phyloP scores from a whole-genome alignment of 2,888 invertebrate genomes.

The Limnephilus auricula region DNA sequence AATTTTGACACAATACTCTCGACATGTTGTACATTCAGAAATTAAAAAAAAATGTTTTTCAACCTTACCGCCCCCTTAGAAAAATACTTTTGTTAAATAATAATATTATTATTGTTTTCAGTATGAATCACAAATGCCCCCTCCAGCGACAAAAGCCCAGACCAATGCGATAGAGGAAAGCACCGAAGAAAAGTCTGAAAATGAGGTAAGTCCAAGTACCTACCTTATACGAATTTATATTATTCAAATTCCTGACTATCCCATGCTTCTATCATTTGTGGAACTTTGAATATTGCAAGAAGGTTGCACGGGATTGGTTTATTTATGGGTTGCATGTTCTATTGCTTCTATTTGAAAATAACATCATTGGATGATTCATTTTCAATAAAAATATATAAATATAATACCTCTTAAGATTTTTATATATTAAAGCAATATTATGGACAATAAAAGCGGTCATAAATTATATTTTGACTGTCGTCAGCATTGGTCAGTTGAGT shows the following conservation, averaged over 20 bases:
- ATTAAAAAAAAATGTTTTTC: too few species aligned
- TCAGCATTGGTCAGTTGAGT: not conserved
- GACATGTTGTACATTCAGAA: too few species aligned
- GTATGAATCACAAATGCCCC: constrained; percentile 54
- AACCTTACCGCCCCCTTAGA: too few species aligned
- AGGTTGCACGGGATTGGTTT: too few species aligned
- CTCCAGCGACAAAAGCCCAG: not conserved
- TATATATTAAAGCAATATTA: not conserved
- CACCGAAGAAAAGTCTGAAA: not conserved
- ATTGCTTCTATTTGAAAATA: not conserved
- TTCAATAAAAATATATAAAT: too few species aligned
- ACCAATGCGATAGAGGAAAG: not conserved
- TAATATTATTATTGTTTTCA: constrained; percentile 25
- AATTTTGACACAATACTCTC: too few species aligned
- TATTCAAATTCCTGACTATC: not conserved
- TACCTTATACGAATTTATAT: not conserved
- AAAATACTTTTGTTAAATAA: too few species aligned
- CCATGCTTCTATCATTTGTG: not conserved
- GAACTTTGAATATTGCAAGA: not conserved
- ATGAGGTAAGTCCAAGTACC: not conserved
- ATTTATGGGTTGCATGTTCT: not conserved
- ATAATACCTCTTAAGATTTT: not conserved
- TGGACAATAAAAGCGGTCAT: not conserved
- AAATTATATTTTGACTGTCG: not conserved
- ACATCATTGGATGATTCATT: too few species aligned